phyloP scores from a whole-genome alignment of 2,797 vertebrate genomes.

The Etheostoma perlongum region DNA sequence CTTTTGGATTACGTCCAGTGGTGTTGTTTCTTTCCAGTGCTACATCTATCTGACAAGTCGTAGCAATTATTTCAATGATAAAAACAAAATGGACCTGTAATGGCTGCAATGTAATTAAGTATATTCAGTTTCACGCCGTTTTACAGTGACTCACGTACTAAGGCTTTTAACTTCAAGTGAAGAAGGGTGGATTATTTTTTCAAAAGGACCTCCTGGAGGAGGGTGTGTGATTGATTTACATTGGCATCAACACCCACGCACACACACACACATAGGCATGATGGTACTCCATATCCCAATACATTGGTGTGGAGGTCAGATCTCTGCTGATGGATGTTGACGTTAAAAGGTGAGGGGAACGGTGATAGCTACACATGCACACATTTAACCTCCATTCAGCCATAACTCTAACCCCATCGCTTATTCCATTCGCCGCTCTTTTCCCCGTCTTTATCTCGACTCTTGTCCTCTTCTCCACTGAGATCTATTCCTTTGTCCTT shows the following conservation, averaged over 20 bases:
- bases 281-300: slow-evolving; percentile 1
- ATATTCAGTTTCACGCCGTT: neutral
- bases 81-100: neutral
- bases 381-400: slow-evolving; percentile 38
- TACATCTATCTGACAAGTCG: neutral
- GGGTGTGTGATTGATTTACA: slow-evolving; percentile 23
- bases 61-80: neutral
- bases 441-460: neutral
- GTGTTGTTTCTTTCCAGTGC: neutral
- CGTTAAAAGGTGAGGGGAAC: slow-evolving; percentile 13
- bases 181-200: slow-evolving; percentile 21
- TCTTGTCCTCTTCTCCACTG: neutral
- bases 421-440: neutral
- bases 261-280: neutral
- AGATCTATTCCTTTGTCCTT: neutral
- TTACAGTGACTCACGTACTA: neutral
- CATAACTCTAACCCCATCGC: neutral
- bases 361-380: slow-evolving; percentile 10
- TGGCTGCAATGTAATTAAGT: neutral
- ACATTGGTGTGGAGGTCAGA: slow-evolving; percentile 37
- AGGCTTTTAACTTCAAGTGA: slow-evolving; percentile 8
- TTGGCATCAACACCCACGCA: neutral
- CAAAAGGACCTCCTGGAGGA: slow-evolving; percentile 7
- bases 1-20: neutral
- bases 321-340: slow-evolving; percentile 42